Base-by-base conservation (phyloP, 1,140 invertebrate species). In the Bombus waltoni region DNA sequence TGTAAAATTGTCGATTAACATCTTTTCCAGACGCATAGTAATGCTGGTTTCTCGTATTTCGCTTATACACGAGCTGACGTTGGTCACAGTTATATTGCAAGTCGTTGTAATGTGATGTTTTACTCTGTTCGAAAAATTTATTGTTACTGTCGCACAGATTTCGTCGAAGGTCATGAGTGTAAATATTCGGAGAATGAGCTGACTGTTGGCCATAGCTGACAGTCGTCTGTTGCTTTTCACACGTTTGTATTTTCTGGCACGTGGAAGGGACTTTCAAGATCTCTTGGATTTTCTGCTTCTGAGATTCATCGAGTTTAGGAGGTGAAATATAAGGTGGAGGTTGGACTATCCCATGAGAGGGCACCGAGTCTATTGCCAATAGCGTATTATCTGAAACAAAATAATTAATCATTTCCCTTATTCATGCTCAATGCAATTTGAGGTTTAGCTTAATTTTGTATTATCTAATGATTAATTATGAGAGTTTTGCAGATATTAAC, bases 361-460 rank as follows among this genome's bases (percentile, higher is more conserved):
- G 84, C 85, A 92, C 88, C 57, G 93, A 87, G 73, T 95, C 93
- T 81, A 92, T 84, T 73, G 93, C 85, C 89, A 95, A 89, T 85
- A 92, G 87, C 62, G 78, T 81, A 1, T 94, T 94, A 57, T 95
- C 95, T 95, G 94, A 71, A 95, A 95, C 93, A 94, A 38, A 88
- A 57, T 81, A 18, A 28, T 65, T 10, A 59, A 57, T 81, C 11
- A 53, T 75, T 32, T 8, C n/a, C 28, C 13, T 13, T 35, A 11
- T n/a, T 28, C 22, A 6, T 4, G 9, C 25, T 42, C 10, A 53
- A 53, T 15, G 3, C 13, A 2, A 22, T 35, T 18, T 28, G 0
- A 2, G 1, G n/a, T n/a, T 22, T 32, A 0, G 15, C 3, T 35
- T 15, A 13, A 11, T 84, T 15, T 66, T 84, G 44, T 44, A 40